Base-by-base conservation (phyloP, 2,797 vertebrate genomes). In the Acrossocheilus wenchowensis region DNA sequence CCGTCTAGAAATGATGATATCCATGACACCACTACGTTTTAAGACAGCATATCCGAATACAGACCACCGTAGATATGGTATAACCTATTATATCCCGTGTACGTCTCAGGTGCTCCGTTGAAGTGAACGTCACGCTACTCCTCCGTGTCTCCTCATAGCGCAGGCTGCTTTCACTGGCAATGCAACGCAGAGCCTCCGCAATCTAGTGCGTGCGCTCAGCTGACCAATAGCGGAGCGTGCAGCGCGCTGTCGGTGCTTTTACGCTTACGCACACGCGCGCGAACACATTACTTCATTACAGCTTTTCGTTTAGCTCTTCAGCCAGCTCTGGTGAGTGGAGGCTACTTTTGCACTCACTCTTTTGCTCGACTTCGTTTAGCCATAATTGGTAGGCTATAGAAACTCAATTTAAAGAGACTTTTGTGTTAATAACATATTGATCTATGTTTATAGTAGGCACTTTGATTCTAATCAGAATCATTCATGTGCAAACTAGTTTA, bases 221-320 rank as follows among this genome's bases (percentile, higher is more conserved):
- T 88, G 94, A 93, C 93, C 92, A 94, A 94, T 93, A 88, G 91
- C 80, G 88, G 92, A 90, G 90, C 90, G 89, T 88, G 88, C 88
- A 86, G 82, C 64, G 19, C 71, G 23, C 69, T 41, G 45, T 43
- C 66, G 14, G 45, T 41, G 52, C 72, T 45, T 39, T 64, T 73
- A 87, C 52, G 73, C 62, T 88, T 91, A 87, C 90, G 80, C 88
- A 91, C 94, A 92, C 93, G 90, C 89, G 11, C 89, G 84, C 68
- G 86, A 11, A 87, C 90, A 73, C 69, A 78, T 88, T 90, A 85
- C 72, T 78, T 36, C 72, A 81, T 80, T 41, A 57, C 1, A 21
- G 52, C 68, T 17, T 52, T 19, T 73, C 15, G 43, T 69, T 83
- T 23, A 78, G 14, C 12, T 43, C 41, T 72, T 45, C 23, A 45